Conservation (phyloP, 2,113 vertebrate genomes). For the Passerina amoena region DNA sequence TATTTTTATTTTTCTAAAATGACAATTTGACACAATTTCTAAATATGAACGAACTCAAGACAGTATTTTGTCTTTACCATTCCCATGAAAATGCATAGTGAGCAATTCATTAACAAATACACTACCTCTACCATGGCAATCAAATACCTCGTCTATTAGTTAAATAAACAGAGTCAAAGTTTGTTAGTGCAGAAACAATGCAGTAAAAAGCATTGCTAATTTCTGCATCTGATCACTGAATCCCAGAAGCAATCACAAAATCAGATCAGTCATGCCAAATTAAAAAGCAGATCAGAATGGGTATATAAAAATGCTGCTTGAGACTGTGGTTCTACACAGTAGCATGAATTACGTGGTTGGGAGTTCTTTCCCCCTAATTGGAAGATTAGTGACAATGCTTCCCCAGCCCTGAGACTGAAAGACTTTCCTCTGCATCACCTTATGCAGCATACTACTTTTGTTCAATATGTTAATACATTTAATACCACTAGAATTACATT, state of each 20-base stretch:
- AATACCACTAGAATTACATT: not conserved
- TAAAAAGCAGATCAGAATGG: not conserved
- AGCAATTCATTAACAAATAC: not conserved
- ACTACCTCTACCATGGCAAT: not conserved
- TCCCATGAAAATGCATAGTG: not conserved
- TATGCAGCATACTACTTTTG: not conserved
- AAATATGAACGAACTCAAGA: not conserved
- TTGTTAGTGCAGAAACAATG: not conserved
- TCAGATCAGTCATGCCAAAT: not conserved
- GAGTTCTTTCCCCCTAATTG: accelerated
- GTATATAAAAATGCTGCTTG: not conserved
- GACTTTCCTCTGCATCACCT: not conserved
- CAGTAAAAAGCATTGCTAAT: not conserved
- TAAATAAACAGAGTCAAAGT: not conserved
- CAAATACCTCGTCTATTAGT: not conserved
- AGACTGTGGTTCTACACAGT: not conserved
- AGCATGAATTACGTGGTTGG: not conserved
- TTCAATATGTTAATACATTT: not conserved
- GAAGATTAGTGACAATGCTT: not conserved
- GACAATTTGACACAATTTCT: not conserved
- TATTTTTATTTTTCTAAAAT: not conserved
- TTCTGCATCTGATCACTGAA: not conserved
- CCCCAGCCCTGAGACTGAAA: not conserved
- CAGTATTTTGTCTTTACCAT: not conserved
- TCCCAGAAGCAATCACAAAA: not conserved